Percentiles rank a stretch among this genome's conserved stretches.
These are phyloP conservation scores for Aphelinus certus DNA, from an alignment of 1,140 invertebrate genomes.

Conservation along the genomic window DNA sequence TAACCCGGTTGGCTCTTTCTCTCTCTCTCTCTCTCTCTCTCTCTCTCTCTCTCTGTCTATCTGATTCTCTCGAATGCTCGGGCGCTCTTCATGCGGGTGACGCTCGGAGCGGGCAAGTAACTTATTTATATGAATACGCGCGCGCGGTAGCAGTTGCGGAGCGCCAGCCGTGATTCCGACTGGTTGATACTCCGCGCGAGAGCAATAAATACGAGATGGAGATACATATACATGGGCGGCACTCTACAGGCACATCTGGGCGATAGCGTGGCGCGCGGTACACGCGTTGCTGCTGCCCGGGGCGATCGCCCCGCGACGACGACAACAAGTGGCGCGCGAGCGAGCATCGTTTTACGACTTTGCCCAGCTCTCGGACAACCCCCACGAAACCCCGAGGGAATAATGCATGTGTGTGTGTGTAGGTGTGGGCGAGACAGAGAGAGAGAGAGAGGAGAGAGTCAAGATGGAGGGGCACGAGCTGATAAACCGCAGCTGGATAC, in stretches of 20 bases:
- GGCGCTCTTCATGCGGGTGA: conserved; percentile 1
- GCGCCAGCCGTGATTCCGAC: conserved; percentile 6
- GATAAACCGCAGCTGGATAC: no score
- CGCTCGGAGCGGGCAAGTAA: conserved; percentile 15
- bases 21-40: background rate
- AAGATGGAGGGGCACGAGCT: no score
- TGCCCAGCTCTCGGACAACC: background rate
- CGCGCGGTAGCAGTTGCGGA: background rate
- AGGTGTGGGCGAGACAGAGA: background rate
- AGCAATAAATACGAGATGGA: conserved; percentile 24
- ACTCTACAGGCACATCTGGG: background rate
- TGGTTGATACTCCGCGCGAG: conserved; percentile 13
- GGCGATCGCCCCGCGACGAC: conserved; percentile 9
- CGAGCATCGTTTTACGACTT: conserved; percentile 28
- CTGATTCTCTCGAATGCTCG: background rate
- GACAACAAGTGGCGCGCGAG: conserved; percentile 21
- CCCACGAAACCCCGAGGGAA: conserved; percentile 8
- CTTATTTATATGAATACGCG: conserved; percentile 30
- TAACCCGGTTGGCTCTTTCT: background rate
- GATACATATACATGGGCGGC: background rate
- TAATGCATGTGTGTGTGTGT: no score
- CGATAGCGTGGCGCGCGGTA: background rate
- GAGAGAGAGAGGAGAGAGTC: background rate
- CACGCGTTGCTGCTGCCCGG: background rate
- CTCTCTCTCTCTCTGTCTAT: background rate